Evolutionary conservation across 2,113 vertebrate genomes (phyloP), one percentile per base, ranked within the genome.

Genomic region (Gobiocypris rarus): DNA sequence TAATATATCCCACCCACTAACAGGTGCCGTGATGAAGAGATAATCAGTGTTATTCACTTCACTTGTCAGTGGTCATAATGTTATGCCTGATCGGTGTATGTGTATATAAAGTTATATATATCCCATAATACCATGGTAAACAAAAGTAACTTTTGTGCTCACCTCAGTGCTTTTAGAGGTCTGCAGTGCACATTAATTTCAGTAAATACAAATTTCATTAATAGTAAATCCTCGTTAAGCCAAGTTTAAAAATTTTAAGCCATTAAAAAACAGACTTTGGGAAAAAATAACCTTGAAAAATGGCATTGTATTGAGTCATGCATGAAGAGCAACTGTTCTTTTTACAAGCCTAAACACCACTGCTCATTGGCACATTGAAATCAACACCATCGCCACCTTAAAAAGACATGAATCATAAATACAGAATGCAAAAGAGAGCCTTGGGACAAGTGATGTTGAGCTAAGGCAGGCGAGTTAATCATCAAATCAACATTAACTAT

Each of bases 271-370:
- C 38, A 63, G 3, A 15, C n/a, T 31, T 34, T 22, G 38, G 56
- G 22, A 58, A 63, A 63, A 63, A 41, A 28, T 15, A 48, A 17
- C 3, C 5, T 8, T 28, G 14, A 48, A 43, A 71, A 26, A n/a
- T n/a, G n/a, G n/a, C n/a, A 75, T 48, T 52, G 52, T 26, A 17
- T 17, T 63, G 41, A 52, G 59, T 63, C 19, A 84, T 31, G n/a
- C 28, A 65, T 15, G 43, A 50, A 75, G 73, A 69, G 56, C 74
- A 73, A 45, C 58, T 63, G 56, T 83, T 77, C 59, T 34, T 54
- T 76, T 76, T 77, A 56, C 83, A 84, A 84, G 74, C 24, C 74
- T 77, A 61, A 84, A 84, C 83, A 70, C 43, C 14, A 67, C 19
- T 54, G 31, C 45, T 67, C 65, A 43, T 54, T 74, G 58, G 61